Conservation (phyloP, 2,888 invertebrate species). For the Tyria jacobaeae region DNA sequence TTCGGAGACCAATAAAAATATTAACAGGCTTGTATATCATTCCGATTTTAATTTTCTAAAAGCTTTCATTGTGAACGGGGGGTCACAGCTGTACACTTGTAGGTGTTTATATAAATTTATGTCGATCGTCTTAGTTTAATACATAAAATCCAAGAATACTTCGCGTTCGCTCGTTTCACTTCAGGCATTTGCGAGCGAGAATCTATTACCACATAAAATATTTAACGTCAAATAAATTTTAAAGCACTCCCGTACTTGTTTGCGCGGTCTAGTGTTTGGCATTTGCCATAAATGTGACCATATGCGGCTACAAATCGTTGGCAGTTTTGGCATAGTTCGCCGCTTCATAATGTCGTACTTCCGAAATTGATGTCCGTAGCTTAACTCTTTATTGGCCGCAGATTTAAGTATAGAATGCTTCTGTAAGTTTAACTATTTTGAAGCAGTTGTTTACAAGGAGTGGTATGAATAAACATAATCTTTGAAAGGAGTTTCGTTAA, state of each 20-base stretch:
- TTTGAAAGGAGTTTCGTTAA: too few species aligned
- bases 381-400: slow-evolving; percentile 39
- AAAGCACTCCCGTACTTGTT: slow-evolving; percentile 41
- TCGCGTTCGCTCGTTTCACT: background rate
- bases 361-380: slow-evolving; percentile 42
- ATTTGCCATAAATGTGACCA: slow-evolving; percentile 46
- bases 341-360: slow-evolving; percentile 44
- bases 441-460: background rate
- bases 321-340: slow-evolving; percentile 52
- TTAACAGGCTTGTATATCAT: too few species aligned
- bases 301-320: slow-evolving; percentile 50
- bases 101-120: background rate
- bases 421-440: background rate
- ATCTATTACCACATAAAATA: slow-evolving; percentile 41
- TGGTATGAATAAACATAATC: too few species aligned
- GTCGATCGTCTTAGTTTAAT: background rate
- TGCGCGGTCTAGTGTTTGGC: slow-evolving; percentile 40
- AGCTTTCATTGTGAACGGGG: too few species aligned
- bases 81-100: background rate
- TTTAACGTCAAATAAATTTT: slow-evolving; percentile 47
- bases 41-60: too few species aligned
- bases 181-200: slow-evolving; percentile 19
- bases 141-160: background rate
- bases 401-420: slow-evolving; percentile 6
- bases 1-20: too few species aligned